These are phyloP conservation scores for Poecilia gillii DNA, from an alignment of 2,797 vertebrate species.

Conservation along the genomic window DNA sequence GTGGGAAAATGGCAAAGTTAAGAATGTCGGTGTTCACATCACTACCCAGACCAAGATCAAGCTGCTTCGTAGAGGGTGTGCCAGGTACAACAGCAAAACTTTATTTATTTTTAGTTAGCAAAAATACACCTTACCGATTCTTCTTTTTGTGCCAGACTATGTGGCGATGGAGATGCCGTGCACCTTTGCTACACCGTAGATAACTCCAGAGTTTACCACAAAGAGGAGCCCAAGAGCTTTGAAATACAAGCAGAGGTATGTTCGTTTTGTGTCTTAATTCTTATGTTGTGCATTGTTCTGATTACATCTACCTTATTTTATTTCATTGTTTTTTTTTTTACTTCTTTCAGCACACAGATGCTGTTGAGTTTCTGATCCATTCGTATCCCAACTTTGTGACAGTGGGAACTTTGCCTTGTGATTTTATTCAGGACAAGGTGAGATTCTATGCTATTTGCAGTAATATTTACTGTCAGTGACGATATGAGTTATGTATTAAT, in stretches of 20 bases:
- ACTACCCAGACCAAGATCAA: slow-evolving; percentile 85
- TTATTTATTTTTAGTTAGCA: background rate
- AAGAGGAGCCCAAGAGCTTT: slow-evolving; percentile 87
- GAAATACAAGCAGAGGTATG: slow-evolving; percentile 87
- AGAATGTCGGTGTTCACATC: slow-evolving; percentile 73
- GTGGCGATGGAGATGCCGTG: slow-evolving; percentile 87
- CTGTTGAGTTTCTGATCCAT: slow-evolving; percentile 90
- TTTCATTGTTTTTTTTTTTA: background rate
- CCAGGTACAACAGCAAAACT: slow-evolving; percentile 71
- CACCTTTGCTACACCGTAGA: slow-evolving; percentile 89
- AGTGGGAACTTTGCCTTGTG: slow-evolving; percentile 86
- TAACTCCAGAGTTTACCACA: slow-evolving; percentile 95
- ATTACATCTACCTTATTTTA: background rate
- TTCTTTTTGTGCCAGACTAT: slow-evolving; percentile 76
- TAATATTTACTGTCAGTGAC: background rate
- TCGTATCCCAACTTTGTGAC: slow-evolving; percentile 89
- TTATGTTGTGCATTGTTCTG: background rate
- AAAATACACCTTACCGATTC: background rate
- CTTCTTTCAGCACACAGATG: slow-evolving; percentile 83
- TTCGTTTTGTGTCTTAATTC: background rate
- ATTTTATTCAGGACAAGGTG: slow-evolving; percentile 85
- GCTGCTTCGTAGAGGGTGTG: slow-evolving; percentile 85
- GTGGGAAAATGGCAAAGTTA: slow-evolving; percentile 83
- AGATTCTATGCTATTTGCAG: background rate
- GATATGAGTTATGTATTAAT: slow-evolving; percentile 6